Conservation (phyloP, 2,888 invertebrate species). For the Actias luna region DNA sequence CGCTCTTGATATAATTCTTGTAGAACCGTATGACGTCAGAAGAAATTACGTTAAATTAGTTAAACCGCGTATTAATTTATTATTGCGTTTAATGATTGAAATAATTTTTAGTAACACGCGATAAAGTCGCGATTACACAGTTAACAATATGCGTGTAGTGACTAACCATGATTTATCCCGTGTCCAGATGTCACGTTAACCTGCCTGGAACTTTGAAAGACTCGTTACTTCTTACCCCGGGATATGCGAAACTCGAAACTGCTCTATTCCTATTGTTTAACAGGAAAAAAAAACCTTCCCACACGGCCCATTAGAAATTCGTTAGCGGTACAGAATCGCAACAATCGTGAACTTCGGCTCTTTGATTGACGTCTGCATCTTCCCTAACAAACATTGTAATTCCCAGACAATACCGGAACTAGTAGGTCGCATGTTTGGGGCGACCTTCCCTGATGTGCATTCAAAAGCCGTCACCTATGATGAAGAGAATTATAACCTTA, state of each 20-base stretch:
- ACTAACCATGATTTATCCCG: too few species aligned
- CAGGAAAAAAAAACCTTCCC: slow-evolving; percentile 1
- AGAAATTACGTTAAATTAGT: too few species aligned
- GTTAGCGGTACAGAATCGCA: background rate
- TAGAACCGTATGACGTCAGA: too few species aligned
- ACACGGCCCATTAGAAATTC: slow-evolving; percentile 1
- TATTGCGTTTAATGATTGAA: too few species aligned
- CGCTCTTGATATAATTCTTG: too few species aligned
- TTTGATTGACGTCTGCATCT: slow-evolving; percentile 9
- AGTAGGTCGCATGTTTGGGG: slow-evolving; percentile 7
- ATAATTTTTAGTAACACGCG: too few species aligned
- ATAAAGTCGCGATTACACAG: too few species aligned
- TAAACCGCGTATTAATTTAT: too few species aligned
- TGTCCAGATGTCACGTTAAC: too few species aligned
- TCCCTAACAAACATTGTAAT: background rate
- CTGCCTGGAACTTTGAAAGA: background rate
- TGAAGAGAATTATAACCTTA: slow-evolving; percentile 9
- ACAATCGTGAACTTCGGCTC: slow-evolving; percentile 7
- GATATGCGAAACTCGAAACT: background rate
- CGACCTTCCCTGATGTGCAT: slow-evolving; percentile 3
- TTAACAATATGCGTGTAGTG: too few species aligned
- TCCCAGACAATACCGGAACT: background rate
- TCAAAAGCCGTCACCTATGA: slow-evolving; percentile 12
- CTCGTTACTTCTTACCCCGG: background rate
- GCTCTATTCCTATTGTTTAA: background rate